Conservation (phyloP, 37 sponge, comb jelly and placozoan species). For the Ephydatia muelleri region DNA sequence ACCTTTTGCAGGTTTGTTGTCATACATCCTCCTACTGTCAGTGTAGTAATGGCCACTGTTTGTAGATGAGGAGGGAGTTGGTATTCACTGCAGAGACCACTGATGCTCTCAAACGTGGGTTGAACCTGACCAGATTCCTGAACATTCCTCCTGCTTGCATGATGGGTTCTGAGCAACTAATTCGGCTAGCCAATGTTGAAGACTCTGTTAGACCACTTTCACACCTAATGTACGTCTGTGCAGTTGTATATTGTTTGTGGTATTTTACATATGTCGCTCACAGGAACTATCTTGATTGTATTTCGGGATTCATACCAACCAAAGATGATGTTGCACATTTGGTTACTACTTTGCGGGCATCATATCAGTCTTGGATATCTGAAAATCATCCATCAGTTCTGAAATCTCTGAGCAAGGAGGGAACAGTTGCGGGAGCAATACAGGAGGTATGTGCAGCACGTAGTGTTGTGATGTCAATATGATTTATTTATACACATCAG, state of each 20-base stretch:
- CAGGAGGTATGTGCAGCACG: background rate
- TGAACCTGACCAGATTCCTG: background rate
- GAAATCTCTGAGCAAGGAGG: background rate
- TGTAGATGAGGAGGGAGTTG: background rate
- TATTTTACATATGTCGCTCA: background rate
- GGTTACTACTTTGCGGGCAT: background rate
- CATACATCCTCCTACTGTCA: background rate
- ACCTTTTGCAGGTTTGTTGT: background rate
- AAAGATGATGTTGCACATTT: background rate
- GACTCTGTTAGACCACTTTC: background rate
- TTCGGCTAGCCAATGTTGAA: background rate
- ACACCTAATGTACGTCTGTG: background rate
- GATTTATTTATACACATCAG: background rate
- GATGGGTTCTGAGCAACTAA: background rate
- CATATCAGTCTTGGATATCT: background rate
- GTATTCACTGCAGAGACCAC: background rate
- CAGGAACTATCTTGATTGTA: background rate
- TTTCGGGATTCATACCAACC: background rate
- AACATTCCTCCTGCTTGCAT: background rate
- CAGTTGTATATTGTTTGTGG: background rate
- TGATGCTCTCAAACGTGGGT: background rate
- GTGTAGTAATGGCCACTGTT: background rate
- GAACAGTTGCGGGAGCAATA: background rate
- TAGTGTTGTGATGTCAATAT: background rate
- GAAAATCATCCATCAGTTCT: background rate